Percentiles rank a stretch among this genome's conserved stretches.
These are phyloP conservation scores for Anas platyrhynchos DNA, from an alignment of 2,113 vertebrate species.

Conservation along the genomic window DNA sequence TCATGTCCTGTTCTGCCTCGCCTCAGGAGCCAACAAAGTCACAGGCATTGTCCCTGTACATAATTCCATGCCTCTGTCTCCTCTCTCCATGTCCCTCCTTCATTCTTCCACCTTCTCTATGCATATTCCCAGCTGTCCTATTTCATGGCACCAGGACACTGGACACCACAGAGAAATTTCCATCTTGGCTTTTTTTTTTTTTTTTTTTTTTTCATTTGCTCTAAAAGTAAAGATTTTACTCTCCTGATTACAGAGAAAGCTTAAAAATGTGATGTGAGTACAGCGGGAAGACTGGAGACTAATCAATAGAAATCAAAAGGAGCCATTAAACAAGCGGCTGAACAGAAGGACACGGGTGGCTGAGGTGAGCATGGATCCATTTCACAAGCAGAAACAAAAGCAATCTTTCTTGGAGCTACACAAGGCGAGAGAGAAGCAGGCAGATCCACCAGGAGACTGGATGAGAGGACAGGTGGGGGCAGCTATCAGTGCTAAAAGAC, in stretches of 20 bases:
- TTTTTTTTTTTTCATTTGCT: neutral
- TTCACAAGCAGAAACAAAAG: neutral
- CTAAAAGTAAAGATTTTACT: neutral
- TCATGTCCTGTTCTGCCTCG: neutral
- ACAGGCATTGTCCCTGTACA: neutral
- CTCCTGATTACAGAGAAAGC: neutral
- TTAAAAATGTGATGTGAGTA: neutral
- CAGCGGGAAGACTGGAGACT: fast-evolving
- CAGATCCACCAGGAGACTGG: neutral
- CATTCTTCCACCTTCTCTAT: neutral
- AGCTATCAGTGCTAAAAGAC: neutral
- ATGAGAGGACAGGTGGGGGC: neutral
- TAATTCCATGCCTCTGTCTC: neutral
- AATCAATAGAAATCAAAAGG: neutral
- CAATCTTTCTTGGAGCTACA: neutral
- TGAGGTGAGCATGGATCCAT: neutral
- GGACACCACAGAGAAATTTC: neutral
- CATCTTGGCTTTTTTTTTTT: fast-evolving
- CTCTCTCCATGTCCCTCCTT: neutral
- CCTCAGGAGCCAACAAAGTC: neutral
- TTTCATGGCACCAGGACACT: neutral
- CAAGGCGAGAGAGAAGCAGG: neutral
- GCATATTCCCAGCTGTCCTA: neutral
- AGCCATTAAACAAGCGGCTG: neutral
- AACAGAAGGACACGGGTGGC: neutral